Conservation (phyloP, 2,797 vertebrate species). For the Catharus ustulatus region DNA sequence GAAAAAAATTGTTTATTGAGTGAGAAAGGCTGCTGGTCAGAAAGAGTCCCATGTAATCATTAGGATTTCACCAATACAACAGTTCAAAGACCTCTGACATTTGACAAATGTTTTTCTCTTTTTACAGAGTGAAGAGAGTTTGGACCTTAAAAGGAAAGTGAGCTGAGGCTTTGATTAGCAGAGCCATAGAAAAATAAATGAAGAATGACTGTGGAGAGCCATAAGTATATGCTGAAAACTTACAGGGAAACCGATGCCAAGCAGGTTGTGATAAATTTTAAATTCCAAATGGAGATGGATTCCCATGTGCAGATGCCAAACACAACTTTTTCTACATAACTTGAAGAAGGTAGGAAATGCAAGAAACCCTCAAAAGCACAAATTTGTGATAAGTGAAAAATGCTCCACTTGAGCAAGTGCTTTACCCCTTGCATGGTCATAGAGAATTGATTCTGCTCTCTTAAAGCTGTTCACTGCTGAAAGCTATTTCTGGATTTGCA, state of each 20-base stretch:
- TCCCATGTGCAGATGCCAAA: background rate
- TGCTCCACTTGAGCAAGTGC: background rate
- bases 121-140: background rate
- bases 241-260: background rate
- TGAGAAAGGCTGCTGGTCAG: background rate
- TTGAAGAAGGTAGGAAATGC: background rate
- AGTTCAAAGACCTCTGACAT: background rate
- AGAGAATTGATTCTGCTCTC: background rate
- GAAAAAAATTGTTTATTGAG: background rate
- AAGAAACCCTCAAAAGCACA: background rate
- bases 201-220: background rate
- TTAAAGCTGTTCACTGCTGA: background rate
- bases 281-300: background rate
- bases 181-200: background rate
- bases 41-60: background rate
- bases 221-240: background rate
- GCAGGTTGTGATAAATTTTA: background rate
- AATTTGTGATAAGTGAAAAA: background rate
- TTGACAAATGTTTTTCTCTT: background rate
- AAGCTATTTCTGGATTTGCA: background rate
- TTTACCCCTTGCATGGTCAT: background rate
- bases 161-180: slow-evolving; percentile 1
- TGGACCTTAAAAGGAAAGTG: background rate
- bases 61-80: background rate
- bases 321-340: background rate